Percentiles rank a stretch among this genome's conserved stretches.
These are phyloP conservation scores for Haliclona indistincta DNA, from an alignment of 37 sponge, comb jelly and placozoan genomes.

Conservation along the genomic window DNA sequence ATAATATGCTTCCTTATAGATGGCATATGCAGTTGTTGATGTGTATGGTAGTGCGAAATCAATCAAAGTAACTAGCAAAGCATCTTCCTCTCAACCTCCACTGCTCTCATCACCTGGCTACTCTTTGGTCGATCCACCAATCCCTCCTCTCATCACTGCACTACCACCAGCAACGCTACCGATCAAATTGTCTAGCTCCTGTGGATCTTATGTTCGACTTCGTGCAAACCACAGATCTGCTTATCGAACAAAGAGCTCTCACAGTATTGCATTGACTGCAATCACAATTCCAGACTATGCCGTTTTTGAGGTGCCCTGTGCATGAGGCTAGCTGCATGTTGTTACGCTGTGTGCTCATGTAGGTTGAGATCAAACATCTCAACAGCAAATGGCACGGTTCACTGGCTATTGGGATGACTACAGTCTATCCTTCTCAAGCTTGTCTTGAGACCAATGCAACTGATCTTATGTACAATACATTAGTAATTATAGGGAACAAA, in stretches of 20 bases:
- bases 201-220: too few relatives aligned
- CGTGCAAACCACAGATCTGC: too few relatives aligned
- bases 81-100: too few relatives aligned
- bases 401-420: constrained; percentile 25
- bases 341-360: too few relatives aligned
- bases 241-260: too few relatives aligned
- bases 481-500: not conserved
- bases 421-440: constrained; percentile 11
- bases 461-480: not conserved
- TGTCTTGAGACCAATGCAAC: constrained; percentile 3
- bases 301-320: too few relatives aligned
- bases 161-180: too few relatives aligned
- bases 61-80: not conserved
- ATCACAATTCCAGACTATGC: too few relatives aligned
- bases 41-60: constrained; percentile 6
- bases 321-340: too few relatives aligned
- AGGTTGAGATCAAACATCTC: constrained; percentile 24
- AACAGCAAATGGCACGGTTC: constrained; percentile 18
- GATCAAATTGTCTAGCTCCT: too few relatives aligned
- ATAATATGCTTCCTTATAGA: not conserved
- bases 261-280: too few relatives aligned
- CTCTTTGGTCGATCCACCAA: not conserved
- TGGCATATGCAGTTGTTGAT: constrained; percentile 13
- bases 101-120: not conserved
- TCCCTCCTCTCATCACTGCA: too few relatives aligned